phyloP scores from a whole-genome alignment of 2,888 invertebrate genomes.

The Noctua pronuba region DNA sequence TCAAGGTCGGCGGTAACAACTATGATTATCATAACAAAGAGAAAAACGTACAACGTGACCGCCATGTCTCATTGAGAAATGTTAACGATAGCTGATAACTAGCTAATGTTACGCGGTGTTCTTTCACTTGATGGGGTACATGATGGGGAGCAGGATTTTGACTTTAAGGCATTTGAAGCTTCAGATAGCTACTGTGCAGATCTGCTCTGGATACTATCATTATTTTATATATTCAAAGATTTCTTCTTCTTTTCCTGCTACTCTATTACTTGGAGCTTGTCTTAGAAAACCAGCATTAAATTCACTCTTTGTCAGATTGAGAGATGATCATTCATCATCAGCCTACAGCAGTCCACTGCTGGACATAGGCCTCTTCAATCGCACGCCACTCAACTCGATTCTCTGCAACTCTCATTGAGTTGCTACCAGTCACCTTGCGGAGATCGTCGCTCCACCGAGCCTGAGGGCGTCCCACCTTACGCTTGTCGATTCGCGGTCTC shows the following conservation, averaged over 20 bases:
- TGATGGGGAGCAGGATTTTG: not conserved
- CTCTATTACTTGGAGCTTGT: not conserved
- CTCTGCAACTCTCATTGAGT: not conserved
- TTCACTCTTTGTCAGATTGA: not conserved
- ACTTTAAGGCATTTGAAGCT: not conserved
- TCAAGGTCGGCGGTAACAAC: slow-evolving; percentile 55
- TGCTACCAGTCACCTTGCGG: not conserved
- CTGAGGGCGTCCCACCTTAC: not conserved
- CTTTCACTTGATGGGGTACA: not conserved
- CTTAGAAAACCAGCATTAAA: not conserved
- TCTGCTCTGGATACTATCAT: not conserved
- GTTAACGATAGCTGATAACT: slow-evolving; percentile 4
- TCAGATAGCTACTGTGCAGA: not conserved
- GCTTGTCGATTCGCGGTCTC: not conserved
- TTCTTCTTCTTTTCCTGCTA: not conserved
- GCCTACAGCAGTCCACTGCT: not conserved
- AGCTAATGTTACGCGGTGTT: slow-evolving; percentile 1
- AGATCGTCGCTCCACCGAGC: not conserved
- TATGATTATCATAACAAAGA: slow-evolving; percentile 63
- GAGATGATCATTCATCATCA: not conserved
- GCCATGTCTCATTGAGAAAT: slow-evolving; percentile 41
- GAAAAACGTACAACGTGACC: slow-evolving; percentile 53
- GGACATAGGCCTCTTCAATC: not conserved
- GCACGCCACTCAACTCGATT: not conserved
- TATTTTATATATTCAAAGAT: not conserved